These are phyloP conservation scores for Ptyas mucosa DNA, from an alignment of 2,113 vertebrate genomes.

Conservation along the genomic window DNA sequence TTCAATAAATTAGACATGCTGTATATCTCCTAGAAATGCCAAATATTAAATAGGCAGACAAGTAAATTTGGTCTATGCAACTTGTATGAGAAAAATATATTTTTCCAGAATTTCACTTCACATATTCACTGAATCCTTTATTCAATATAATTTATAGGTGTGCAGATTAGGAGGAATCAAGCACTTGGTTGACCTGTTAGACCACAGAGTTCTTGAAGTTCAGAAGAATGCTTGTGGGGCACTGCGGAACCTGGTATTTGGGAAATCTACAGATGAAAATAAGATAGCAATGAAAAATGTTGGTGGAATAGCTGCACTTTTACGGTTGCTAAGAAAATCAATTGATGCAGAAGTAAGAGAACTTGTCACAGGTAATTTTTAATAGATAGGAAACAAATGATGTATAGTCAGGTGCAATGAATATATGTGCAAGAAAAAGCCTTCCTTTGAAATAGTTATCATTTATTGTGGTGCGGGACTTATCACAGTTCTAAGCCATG, in stretches of 20 bases:
- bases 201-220: conserved; percentile 92
- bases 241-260: conserved; percentile 92
- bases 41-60: neutral
- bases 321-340: conserved; percentile 89
- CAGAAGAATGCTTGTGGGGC: conserved; percentile 95
- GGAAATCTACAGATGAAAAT: conserved; percentile 94
- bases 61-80: neutral
- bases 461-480: neutral
- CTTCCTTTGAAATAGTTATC: neutral
- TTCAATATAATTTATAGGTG: conserved; percentile 68
- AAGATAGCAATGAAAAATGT: conserved; percentile 93
- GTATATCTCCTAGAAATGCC: neutral
- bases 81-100: neutral
- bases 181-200: conserved; percentile 92
- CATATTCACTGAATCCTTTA: conserved; percentile 8
- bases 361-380: conserved; percentile 85
- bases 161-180: conserved; percentile 91
- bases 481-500: neutral
- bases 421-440: neutral
- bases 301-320: conserved; percentile 89
- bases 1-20: neutral
- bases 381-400: conserved; percentile 10
- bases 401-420: neutral
- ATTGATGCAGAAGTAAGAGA: conserved; percentile 90
- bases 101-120: neutral